Conservation (phyloP, 2,113 vertebrate species). For the Haliaeetus leucogaster region DNA sequence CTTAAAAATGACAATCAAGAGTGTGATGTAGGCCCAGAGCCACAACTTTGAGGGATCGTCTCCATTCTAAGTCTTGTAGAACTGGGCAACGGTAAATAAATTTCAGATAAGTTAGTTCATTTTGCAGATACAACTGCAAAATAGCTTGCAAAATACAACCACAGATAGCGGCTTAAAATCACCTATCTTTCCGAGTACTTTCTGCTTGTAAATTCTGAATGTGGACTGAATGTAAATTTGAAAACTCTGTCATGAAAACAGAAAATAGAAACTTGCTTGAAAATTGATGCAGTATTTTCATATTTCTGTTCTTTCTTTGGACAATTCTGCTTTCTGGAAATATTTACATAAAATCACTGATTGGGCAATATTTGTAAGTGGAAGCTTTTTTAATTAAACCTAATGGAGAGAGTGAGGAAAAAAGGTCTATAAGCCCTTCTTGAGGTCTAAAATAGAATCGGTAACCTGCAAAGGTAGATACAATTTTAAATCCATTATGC, state of each 20-base stretch:
- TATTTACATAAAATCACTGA: neutral
- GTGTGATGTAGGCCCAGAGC: neutral
- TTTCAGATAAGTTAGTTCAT: neutral
- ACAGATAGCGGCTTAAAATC: neutral
- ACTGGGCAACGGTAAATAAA: neutral
- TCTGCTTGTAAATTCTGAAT: neutral
- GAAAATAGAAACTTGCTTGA: neutral
- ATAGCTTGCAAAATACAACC: neutral
- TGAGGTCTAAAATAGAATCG: neutral
- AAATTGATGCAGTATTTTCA: neutral
- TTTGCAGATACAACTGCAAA: neutral
- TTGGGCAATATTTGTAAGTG: neutral
- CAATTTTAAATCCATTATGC: neutral
- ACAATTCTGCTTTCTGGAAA: neutral
- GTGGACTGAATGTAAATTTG: neutral
- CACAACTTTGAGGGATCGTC: neutral
- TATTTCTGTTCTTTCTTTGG: neutral
- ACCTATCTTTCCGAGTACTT: neutral
- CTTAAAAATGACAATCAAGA: neutral
- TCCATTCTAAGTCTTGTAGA: neutral
- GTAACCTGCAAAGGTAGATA: neutral
- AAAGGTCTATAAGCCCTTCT: neutral
- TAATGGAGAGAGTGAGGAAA: neutral
- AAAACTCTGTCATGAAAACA: neutral
- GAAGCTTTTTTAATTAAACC: neutral